Conservation (phyloP, 2,797 vertebrate species). For the Microhierax caerulescens region DNA sequence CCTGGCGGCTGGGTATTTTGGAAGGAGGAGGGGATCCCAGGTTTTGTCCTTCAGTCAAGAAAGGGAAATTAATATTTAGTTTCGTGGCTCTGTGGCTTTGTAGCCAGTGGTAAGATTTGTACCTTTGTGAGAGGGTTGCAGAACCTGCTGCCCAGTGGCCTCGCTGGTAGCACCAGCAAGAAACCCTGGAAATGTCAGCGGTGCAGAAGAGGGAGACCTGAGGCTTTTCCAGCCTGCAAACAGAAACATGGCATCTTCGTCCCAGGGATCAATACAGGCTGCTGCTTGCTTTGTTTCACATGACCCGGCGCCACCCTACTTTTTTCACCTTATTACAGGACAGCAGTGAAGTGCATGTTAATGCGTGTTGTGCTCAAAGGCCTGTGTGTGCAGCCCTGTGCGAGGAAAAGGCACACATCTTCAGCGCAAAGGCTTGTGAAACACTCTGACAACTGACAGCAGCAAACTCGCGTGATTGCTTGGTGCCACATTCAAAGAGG, state of each 20-base stretch:
- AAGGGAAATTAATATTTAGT: neutral
- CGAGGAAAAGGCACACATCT: neutral
- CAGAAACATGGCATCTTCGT: fast-evolving
- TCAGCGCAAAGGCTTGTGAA: neutral
- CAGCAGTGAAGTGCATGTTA: neutral
- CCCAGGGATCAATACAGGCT: neutral
- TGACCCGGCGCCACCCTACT: neutral
- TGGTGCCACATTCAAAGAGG: neutral
- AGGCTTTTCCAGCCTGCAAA: neutral
- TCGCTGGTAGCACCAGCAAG: neutral
- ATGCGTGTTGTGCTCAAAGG: neutral
- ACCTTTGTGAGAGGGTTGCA: neutral
- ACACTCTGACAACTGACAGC: neutral
- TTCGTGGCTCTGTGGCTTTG: neutral
- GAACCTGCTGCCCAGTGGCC: neutral
- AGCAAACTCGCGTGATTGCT: neutral
- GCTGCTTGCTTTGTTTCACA: neutral
- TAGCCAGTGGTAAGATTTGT: neutral
- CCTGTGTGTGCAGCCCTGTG: neutral
- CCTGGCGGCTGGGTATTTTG: neutral
- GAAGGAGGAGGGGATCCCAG: neutral
- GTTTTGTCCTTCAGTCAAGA: neutral
- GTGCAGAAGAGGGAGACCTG: neutral
- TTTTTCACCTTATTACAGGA: neutral
- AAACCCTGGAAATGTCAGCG: neutral